Evolutionary conservation across 2,888 invertebrate species (phyloP).

Genomic region (Tiliacea citrago): DNA sequence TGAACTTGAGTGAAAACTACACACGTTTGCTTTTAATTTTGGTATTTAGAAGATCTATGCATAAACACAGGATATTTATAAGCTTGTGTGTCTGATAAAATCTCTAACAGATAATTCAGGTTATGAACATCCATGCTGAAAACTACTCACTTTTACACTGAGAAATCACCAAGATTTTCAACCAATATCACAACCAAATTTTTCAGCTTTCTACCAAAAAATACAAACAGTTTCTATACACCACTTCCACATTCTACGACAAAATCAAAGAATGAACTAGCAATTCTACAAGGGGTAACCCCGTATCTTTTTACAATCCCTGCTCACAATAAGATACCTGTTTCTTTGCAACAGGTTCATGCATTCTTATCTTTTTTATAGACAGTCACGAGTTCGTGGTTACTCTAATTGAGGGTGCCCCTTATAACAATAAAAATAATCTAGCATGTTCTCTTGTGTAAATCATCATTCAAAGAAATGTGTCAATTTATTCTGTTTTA

Average conservation of each 20-base stretch:
- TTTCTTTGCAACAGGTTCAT: conserved; percentile 49
- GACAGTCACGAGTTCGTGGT: background rate
- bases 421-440: background rate
- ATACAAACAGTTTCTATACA: background rate
- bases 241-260: conserved; percentile 3
- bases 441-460: background rate
- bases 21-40: background rate
- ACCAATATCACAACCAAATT: too few relatives aligned
- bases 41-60: background rate
- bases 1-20: background rate
- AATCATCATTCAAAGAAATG: background rate
- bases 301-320: conserved; percentile 19
- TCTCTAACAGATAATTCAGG: background rate
- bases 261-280: conserved; percentile 30
- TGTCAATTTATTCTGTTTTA: background rate
- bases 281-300: background rate
- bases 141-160: background rate
- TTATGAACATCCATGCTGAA: background rate
- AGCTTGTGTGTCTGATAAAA: background rate
- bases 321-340: conserved; percentile 45
- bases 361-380: conserved; percentile 34
- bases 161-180: background rate
- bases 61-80: background rate
- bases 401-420: background rate
- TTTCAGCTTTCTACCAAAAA: background rate